These are phyloP conservation scores for Pemphredon lugubris DNA, from an alignment of 2,888 invertebrate species.

Conservation along the genomic window DNA sequence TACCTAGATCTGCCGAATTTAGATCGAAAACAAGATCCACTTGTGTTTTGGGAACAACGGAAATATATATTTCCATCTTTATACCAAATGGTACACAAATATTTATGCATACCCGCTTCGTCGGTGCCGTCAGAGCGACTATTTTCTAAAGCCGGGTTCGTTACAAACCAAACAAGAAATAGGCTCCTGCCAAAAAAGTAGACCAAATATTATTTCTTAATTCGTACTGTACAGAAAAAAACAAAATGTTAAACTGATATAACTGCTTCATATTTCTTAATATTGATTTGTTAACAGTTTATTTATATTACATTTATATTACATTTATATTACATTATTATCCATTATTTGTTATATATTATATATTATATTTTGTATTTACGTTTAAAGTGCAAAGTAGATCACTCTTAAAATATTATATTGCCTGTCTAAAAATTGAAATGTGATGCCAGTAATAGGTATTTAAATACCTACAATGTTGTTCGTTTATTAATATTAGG, in stretches of 20 bases:
- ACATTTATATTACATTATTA: slow-evolving; percentile 11
- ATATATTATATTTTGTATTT: not conserved
- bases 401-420: slow-evolving; percentile 15
- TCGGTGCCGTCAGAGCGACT: too few species aligned
- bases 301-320: slow-evolving; percentile 8
- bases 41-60: too few species aligned
- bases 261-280: slow-evolving; percentile 6
- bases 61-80: too few species aligned
- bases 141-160: too few species aligned
- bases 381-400: slow-evolving; percentile 14
- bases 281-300: slow-evolving; percentile 7
- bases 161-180: not conserved
- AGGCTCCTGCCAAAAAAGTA: slow-evolving; percentile 6
- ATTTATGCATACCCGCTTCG: too few species aligned
- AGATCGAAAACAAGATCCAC: too few species aligned
- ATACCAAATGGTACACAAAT: too few species aligned
- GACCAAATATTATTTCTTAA: slow-evolving; percentile 7
- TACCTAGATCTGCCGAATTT: too few species aligned
- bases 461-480: slow-evolving; percentile 4
- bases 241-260: slow-evolving; percentile 4
- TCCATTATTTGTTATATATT: not conserved
- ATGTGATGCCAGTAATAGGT: slow-evolving; percentile 1
- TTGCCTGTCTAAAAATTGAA: slow-evolving; percentile 8
- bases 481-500: slow-evolving; percentile 4
- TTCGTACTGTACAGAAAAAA: slow-evolving; percentile 5